Base-by-base conservation (phyloP, 1,140 invertebrate genomes). In the Drosophila kepulauana region DNA sequence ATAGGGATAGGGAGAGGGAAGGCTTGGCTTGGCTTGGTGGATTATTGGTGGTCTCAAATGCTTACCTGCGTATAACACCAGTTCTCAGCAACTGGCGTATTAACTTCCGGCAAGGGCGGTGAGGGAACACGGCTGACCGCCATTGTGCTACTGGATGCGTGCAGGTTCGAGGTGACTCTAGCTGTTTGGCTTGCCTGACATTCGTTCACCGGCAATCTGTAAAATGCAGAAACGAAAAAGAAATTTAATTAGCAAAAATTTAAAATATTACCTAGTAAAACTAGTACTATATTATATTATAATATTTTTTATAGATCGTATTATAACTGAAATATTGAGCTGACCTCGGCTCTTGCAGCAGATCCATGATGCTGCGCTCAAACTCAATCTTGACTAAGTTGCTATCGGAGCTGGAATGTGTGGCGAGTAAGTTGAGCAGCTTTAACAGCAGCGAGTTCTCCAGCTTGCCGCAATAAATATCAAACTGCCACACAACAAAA, bases 11-110 rank as follows among this genome's bases (percentile, higher is more conserved):
- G 35, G 48, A 7, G 41, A 38, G 35, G 35, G 10, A 10, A 38
- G 8, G 8, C 33, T 5, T 33, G 2, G 6, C 20, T 20, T 20
- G 20, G 20, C 20, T 25, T 25, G 20, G 3, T 48, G 52, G 28
- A 43, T 52, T 58, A 41, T 8, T 3, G 10, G 45, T 3, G 25
- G 38, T 20, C 20, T 25, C 20, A 3, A 25, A 10, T 25, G 93
- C 93, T 94, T 94, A 98, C 97, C 96, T 98, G 97, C 92, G 97
- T 98, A 93, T 98, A 98, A 95, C 97, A 98, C 97, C 97, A 98
- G 94, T 98, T 98, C 93, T 98, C 97, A 49, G 97, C 97, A 71
- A 98, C 97, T 85, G 97, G 97, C 90, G 97, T 98, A 94, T 97
- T 97, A 92, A 96, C 96, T 95, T 98, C 97, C 92, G 96, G 96